These are phyloP conservation scores for Serripes groenlandicus DNA, from an alignment of 2,888 invertebrate genomes.

Conservation along the genomic window DNA sequence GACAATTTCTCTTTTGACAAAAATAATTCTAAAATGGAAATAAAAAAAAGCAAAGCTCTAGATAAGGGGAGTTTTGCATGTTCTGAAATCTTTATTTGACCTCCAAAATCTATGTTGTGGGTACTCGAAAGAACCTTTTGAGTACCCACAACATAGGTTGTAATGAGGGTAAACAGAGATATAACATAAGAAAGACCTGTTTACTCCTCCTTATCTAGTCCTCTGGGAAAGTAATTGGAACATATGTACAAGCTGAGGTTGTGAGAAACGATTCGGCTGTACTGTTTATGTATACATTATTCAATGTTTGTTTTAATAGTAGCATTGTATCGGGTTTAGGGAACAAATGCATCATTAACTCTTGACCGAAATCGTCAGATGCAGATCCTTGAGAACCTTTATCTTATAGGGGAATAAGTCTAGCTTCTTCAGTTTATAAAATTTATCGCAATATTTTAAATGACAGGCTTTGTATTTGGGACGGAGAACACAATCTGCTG, in stretches of 20 bases:
- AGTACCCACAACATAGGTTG: too few species aligned
- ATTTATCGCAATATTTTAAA: too few species aligned
- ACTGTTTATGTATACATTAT: constrained; percentile 1
- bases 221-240: constrained; percentile 29
- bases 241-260: constrained; percentile 26
- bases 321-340: not conserved
- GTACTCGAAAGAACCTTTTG: too few species aligned
- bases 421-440: too few species aligned
- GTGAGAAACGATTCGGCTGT: constrained; percentile 34
- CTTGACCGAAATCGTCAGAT: not conserved
- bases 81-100: too few species aligned
- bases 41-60: constrained; percentile 11
- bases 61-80: too few species aligned
- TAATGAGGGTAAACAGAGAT: too few species aligned
- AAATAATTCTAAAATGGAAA: constrained; percentile 24
- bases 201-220: too few species aligned
- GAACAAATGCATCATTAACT: constrained; percentile 10
- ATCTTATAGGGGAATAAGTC: constrained; percentile 8
- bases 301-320: constrained; percentile 1
- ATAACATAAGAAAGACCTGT: too few species aligned
- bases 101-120: too few species aligned
- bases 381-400: not conserved
- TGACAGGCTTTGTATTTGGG: too few species aligned
- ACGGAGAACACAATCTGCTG: too few species aligned
- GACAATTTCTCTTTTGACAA: not conserved